Base-by-base conservation (phyloP, 2,797 vertebrate genomes). In the Epinephelus malabaricus region DNA sequence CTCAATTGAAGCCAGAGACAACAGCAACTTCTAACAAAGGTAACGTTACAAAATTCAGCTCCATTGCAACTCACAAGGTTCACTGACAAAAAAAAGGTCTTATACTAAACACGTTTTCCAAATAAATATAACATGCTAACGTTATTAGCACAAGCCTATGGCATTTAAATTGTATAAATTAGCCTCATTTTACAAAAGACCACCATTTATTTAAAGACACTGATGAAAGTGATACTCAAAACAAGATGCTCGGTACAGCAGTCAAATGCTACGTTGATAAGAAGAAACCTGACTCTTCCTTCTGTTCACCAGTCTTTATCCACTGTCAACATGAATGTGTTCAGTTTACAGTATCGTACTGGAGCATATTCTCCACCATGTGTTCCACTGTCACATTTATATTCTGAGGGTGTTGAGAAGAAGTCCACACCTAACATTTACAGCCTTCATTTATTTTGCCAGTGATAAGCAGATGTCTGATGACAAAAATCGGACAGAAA, bases 401-500 rank as follows among this genome's bases (percentile, higher is more conserved):
- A 78, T 59, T 73, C 45, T 21, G 18, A 19, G 27, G 15, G 40
- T 3, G 17, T 21, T 50, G 4, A 56, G 25, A 60, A 64, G 4
- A 66, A 18, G 13, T 59, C 66, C 23, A 27, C 8, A 62, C 45
- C 23, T 27, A 72, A 40, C 53, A 64, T 82, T 74, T 78, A 12
- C 82, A 50, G 43, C 34, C 61, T 70, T 73, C 46, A 71, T 82
- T 84, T 78, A 66, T 74, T 85, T 67, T 67, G 56, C 61, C 49
- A 45, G 21, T 65, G 46, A 83, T 76, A 27, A 81, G 71, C 73
- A 86, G 65, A 78, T 86, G 75, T 73, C 75, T 80, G 51, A 85
- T 83, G 43, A 55, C 53, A 74, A 34, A 49, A 1, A 78, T 74
- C 15, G 64, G 63, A 80, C n/a, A 75, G 54, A 84, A 82, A 81